Evolutionary conservation across 2,113 vertebrate species (phyloP).

Genomic region (Pseudopodoces humilis): DNA sequence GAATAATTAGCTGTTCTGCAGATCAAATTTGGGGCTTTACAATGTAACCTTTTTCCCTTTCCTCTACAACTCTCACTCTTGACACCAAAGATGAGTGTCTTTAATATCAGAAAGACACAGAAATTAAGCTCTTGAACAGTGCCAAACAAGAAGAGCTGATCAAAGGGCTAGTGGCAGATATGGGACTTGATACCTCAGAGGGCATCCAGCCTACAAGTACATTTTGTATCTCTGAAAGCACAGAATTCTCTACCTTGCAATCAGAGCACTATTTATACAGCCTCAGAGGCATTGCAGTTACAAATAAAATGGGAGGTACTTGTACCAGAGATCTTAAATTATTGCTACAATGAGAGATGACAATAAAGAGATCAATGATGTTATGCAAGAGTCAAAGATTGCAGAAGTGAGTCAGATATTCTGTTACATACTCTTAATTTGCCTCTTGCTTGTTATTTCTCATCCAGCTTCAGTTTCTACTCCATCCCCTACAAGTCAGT

Average conservation of each 20-base stretch:
- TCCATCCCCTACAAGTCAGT: background rate
- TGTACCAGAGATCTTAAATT: background rate
- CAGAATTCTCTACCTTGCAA: background rate
- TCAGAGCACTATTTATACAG: background rate
- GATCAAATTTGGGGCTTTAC: background rate
- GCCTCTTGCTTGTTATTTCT: background rate
- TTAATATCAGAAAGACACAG: background rate
- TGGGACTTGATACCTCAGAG: background rate
- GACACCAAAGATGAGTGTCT: background rate
- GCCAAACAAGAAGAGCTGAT: background rate
- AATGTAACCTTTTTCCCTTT: background rate
- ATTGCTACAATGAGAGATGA: background rate
- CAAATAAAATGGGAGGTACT: background rate
- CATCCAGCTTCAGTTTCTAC: background rate
- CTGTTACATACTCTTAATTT: background rate
- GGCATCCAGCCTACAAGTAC: background rate
- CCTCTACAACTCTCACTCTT: background rate
- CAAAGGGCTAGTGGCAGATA: background rate
- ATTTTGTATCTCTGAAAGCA: background rate
- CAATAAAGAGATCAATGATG: background rate
- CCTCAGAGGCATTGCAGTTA: background rate
- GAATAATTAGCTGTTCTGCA: background rate
- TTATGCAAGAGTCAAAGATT: background rate
- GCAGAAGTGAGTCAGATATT: background rate
- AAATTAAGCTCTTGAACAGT: background rate